Conservation (phyloP, 2,797 vertebrate genomes). For the Masticophis lateralis region DNA sequence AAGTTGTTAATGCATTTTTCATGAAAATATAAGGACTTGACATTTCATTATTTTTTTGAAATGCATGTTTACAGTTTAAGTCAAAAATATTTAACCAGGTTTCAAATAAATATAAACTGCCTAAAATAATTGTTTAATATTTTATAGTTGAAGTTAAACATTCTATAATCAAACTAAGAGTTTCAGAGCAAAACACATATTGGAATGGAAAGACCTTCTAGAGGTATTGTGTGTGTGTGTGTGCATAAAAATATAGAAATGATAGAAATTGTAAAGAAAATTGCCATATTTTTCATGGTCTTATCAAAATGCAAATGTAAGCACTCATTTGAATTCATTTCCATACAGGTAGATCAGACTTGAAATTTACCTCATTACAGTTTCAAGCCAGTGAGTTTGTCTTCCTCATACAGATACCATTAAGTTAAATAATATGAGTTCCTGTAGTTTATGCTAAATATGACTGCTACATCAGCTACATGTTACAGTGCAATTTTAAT, state of each 20-base stretch:
- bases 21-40: constrained; percentile 20
- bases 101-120: constrained; percentile 18
- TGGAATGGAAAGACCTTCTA: background rate
- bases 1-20: constrained; percentile 8
- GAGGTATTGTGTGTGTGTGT: background rate
- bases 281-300: constrained; percentile 44
- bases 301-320: constrained; percentile 54
- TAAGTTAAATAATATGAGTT: constrained; percentile 62
- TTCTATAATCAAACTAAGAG: constrained; percentile 1
- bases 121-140: constrained; percentile 2
- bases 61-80: constrained; percentile 32
- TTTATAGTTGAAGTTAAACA: background rate
- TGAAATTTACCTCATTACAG: constrained; percentile 61
- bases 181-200: constrained; percentile 30
- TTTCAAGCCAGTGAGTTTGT: constrained; percentile 52
- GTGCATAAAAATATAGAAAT: constrained; percentile 29
- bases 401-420: constrained; percentile 52
- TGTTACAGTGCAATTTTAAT: constrained; percentile 50
- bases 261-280: constrained; percentile 33
- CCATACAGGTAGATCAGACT: constrained; percentile 55
- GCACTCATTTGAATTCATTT: constrained; percentile 66
- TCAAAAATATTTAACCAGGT: constrained; percentile 24
- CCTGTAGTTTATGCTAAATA: constrained; percentile 49
- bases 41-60: constrained; percentile 30
- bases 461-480: constrained; percentile 37